Percentiles rank a stretch among this genome's conserved stretches.
Conservation (phyloP, 2,797 vertebrate genomes). For the Macropodus opercularis region DNA sequence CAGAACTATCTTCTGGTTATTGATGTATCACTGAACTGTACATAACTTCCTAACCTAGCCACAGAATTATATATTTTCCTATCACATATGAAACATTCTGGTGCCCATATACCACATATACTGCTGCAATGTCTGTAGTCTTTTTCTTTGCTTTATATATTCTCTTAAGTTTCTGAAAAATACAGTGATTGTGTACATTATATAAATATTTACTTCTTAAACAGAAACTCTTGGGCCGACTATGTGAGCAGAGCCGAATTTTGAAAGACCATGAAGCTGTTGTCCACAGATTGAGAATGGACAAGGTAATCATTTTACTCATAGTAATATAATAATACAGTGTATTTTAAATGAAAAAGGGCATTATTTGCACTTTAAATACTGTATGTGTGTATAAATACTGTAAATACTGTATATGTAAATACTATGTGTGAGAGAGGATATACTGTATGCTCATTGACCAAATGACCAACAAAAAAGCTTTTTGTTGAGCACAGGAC, state of each 20-base stretch:
- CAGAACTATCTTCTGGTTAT: too few relatives aligned
- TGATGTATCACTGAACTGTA: too few relatives aligned
- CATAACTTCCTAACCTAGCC: too few relatives aligned
- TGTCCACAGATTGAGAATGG: conserved; percentile 90
- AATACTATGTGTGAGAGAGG: too few relatives aligned
- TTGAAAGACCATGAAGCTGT: conserved; percentile 91
- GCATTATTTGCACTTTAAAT: too few relatives aligned
- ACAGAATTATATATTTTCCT: neutral
- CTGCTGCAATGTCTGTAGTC: neutral
- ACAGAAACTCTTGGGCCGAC: conserved; percentile 93
- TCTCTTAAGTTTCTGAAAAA: neutral
- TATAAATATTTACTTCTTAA: neutral
- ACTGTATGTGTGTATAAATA: too few relatives aligned
- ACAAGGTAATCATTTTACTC: conserved; percentile 83
- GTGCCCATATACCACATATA: neutral
- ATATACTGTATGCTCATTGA: too few relatives aligned
- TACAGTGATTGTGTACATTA: neutral
- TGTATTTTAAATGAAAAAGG: neutral
- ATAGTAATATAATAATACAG: neutral
- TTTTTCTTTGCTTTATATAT: neutral
- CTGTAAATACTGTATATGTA: too few relatives aligned
- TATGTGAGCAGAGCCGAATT: conserved; percentile 92
- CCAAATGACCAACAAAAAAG: neutral
- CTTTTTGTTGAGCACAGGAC: conserved; percentile 78
- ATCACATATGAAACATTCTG: neutral